These are phyloP conservation scores for Sebastolobus alascanus DNA, from an alignment of 2,797 vertebrate genomes.

Conservation along the genomic window DNA sequence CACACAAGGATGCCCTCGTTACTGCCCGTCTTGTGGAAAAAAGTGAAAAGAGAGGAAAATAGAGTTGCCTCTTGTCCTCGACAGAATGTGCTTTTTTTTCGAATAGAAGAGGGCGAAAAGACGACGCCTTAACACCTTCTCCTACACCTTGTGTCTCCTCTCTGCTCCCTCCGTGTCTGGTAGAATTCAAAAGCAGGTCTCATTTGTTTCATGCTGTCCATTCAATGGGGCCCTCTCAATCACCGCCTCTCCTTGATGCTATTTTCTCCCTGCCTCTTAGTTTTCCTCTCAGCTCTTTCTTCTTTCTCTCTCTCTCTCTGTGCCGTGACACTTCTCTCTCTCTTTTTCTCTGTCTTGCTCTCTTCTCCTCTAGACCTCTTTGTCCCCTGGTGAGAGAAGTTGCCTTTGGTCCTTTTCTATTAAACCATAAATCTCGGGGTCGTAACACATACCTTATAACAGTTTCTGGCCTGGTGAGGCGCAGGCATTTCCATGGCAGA, in stretches of 20 bases:
- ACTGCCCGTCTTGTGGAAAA: conserved; percentile 33
- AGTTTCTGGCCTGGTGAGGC: conserved; percentile 27
- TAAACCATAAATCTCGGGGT: conserved; percentile 36
- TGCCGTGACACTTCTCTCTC: conserved; percentile 9
- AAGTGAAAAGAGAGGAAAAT: conserved; percentile 38
- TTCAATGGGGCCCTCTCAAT: conserved; percentile 41
- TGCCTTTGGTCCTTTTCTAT: conserved; percentile 31
- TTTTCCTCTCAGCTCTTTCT: conserved; percentile 19
- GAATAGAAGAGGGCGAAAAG: conserved; percentile 1
- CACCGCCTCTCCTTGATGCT: conserved; percentile 38
- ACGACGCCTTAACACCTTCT: conserved; percentile 22
- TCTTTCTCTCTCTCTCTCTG: conserved; percentile 17
- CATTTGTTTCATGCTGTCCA: conserved; percentile 56
- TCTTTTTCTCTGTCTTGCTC: conserved; percentile 16
- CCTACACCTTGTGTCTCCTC: conserved; percentile 15
- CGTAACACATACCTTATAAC: conserved; percentile 22
- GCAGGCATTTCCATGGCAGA: neutral
- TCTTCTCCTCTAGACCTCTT: conserved; percentile 6
- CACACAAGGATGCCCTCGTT: conserved; percentile 32
- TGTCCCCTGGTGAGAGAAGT: conserved; percentile 13
- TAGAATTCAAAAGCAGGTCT: conserved; percentile 33
- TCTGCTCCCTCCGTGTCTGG: neutral
- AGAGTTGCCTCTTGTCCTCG: conserved; percentile 32
- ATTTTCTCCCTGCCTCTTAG: conserved; percentile 28
- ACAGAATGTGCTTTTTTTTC: conserved; percentile 20